Evolutionary conservation across 2,113 vertebrate species (phyloP), one percentile per base, ranked within the genome.

Genomic region (Anguilla rostrata): DNA sequence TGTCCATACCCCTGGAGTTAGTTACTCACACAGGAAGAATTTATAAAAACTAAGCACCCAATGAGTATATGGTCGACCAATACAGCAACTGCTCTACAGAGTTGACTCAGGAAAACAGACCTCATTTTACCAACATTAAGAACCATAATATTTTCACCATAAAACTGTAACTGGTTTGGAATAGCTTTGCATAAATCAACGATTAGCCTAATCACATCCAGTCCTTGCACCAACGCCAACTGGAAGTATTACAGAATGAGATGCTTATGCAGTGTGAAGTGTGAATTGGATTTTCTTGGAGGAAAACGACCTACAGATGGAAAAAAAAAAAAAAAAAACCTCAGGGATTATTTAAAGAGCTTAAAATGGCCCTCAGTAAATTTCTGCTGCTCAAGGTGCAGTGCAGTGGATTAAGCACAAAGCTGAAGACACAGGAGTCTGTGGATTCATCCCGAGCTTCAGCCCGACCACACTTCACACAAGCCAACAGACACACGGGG

Each of bases 131-230:
- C 26, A 11, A 75, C n/a, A 14, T n/a, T 29, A 12, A 75, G 26
- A n/a, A 34, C 6, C n/a, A 75, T 14, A 11, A 75, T 22, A 75
- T 75, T 75, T 34, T 75, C 71, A 75, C 71, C 12, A n/a, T 75
- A 26, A 75, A 75, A 75, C 26, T 75, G 71, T 75, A 75, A 5
- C 71, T 29, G 1, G 26, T 75, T 75, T 75, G 2, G 6, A 5
- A 75, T n/a, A 75, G 71, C 71, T 75, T 75, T 75, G n/a, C 26
- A 75, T 75, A 75, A 29, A 75, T 34, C 71, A 75, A 75, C 26
- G 8, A 75, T 75, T 75, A 29, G 71, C 71, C 71, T 34, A 75
- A 75, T 34, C 71, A 0, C 11, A n/a, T 75, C 71, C 11, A 34
- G 12, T 63, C 71, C 71, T n/a, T 12, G n/a, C 71, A 75, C n/a